Evolutionary conservation across 2,113 vertebrate species (phyloP), one percentile per base, ranked within the genome.

Genomic region (Ia io): DNA sequence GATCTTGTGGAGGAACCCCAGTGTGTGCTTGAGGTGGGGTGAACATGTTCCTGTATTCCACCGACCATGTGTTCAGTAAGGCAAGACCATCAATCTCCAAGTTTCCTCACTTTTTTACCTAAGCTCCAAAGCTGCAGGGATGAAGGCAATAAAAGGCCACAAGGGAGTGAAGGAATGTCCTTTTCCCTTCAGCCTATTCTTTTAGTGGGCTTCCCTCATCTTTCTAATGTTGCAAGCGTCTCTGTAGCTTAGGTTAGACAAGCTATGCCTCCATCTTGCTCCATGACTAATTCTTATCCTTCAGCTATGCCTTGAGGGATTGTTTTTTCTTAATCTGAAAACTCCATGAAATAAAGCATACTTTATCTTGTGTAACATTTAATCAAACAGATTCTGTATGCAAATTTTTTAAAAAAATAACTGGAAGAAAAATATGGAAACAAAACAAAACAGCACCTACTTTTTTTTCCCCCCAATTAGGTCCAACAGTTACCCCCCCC

Each of bases 291-390:
- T 40, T 90, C 69, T 59, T 37, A 70, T n/a, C 23, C 16, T 88
- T 95, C 40, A 84, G 73, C 51, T 37, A 35, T 30, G 87, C 25
- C 67, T 90, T 61, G 9, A 42, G 70, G 67, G 37, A 56, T 42
- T 65, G 20, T 47, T 88, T 59, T 91, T 79, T 13, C 51, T 44
- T 79, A 47, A 92, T 12, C 63, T n/a, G 13, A 37, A 90, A 86
- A 61, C 11, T 5, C 42, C 4, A 22, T 67, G 61, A 78, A 96
- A 84, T 84, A 51, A 59, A 32, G 14, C 10, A 4, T 49, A 23
- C 14, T 90, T 83, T 47, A 59, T 91, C 89, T 76, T 37, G 79
- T 88, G 37, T 80, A 91, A 97, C 79, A 95, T 98, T 97, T 98
- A 97, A 97, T 96, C 51, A 93, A 28, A 40, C 1, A 74, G 23